Base-by-base conservation (phyloP, 2,888 invertebrate species). In the Heliconius cydno region DNA sequence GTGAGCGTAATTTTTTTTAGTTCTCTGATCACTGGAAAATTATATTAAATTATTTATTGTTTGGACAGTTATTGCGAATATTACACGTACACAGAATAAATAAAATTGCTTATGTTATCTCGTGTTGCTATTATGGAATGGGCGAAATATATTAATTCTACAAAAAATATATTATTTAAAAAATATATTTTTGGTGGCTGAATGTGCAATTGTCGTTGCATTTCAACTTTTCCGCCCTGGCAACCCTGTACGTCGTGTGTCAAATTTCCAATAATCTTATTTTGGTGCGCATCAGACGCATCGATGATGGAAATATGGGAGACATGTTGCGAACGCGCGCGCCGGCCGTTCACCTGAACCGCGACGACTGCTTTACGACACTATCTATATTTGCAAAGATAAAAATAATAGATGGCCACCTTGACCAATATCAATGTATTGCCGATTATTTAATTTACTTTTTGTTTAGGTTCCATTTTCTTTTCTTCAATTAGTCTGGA, bases 251-350 rank as follows among this genome's bases (percentile, higher is more conserved):
- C 19, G 81, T 72, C 77, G 77, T 91, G 92, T 92, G 94, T 94
- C 94, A 93, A 94, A 92, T 93, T 92, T 93, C 93, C 93, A 90
- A 92, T 92, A 92, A 94, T 92, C 93, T 94, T 94, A 95, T 94
- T 95, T 94, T 94, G 94, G 94, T 94, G 94, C 92, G 93, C 94
- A 93, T 94, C 93, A 94, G 92, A 92, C 90, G 88, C 87, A 79
- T 85, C 90, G 94, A 90, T 92, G 94, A 95, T 87, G 88, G 94
- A 95, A 91, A 92, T 93, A 95, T 92, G 92, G 90, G 84, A 87
- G 93, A 92, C 93, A 92, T 92, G 92, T 90, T 90, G 92, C 87
- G 90, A 90, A 87, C 88, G 91, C 86, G 88, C 90, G 90, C 87
- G 88, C 81, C 89, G 94, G 94, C 89, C 94, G 91, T 94, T 94